Percentiles rank a stretch among this genome's conserved stretches.
Conservation (phyloP, 2,888 invertebrate species). For the Tupiocoris notatus region DNA sequence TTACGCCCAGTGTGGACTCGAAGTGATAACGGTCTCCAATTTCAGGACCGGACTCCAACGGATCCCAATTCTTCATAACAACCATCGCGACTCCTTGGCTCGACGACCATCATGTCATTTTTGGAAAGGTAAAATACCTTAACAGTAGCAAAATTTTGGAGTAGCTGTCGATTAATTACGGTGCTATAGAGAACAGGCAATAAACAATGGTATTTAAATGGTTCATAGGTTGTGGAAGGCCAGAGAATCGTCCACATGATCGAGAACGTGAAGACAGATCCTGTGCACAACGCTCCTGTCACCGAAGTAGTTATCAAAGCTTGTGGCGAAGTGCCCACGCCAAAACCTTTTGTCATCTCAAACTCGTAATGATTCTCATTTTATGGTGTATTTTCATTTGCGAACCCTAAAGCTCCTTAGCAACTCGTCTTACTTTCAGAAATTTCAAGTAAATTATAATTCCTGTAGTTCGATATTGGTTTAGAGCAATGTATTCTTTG, state of each 20-base stretch:
- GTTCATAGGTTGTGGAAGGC: conserved; percentile 49
- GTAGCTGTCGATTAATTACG: too few relatives aligned
- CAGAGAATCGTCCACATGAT: conserved; percentile 81
- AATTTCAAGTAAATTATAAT: too few relatives aligned
- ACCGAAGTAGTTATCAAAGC: conserved; percentile 81
- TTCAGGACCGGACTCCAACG: conserved; percentile 74
- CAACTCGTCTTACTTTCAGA: too few relatives aligned
- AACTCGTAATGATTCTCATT: conserved; percentile 53
- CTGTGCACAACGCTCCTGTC: conserved; percentile 72
- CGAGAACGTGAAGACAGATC: conserved; percentile 70
- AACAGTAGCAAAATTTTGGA: too few relatives aligned
- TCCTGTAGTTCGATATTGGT: too few relatives aligned
- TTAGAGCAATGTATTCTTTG: too few relatives aligned
- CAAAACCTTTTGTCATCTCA: conserved; percentile 74
- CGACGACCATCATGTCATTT: conserved; percentile 94
- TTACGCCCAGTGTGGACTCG: background rate
- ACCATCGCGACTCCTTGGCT: conserved; percentile 83
- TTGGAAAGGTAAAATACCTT: conserved; percentile 93
- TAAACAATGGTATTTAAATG: too few relatives aligned
- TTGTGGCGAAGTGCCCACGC: conserved; percentile 67
- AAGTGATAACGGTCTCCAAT: too few relatives aligned
- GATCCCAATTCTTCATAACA: conserved; percentile 97
- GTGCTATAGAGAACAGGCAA: too few relatives aligned
- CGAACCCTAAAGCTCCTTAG: too few relatives aligned
- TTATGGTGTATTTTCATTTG: background rate